A percentile compares a stretch with the other conserved stretches of the same genome.
These are phyloP conservation scores for Hippocampus kuda DNA, from an alignment of 2,797 vertebrate species.

Conservation along the genomic window DNA sequence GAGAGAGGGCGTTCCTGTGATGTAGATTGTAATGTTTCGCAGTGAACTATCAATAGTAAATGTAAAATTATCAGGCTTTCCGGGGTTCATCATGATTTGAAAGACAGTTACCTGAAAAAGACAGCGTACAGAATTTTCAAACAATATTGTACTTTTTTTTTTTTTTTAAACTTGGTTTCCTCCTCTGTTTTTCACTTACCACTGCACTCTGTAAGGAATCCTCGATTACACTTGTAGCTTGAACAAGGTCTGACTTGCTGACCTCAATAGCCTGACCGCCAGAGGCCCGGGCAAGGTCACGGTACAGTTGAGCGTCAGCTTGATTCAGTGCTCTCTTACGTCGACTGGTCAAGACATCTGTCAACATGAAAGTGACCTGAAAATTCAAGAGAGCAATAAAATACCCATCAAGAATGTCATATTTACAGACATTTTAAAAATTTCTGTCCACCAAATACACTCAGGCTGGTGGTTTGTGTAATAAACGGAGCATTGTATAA, in stretches of 20 bases:
- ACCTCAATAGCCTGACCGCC: slow-evolving; percentile 60
- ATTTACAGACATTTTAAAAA: not conserved
- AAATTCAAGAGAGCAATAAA: not conserved
- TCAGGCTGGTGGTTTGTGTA: not conserved
- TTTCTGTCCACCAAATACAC: not conserved
- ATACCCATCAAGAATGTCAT: not conserved
- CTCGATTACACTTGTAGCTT: slow-evolving; percentile 44
- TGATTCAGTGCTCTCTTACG: slow-evolving; percentile 10
- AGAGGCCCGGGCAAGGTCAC: slow-evolving; percentile 50
- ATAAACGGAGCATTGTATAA: too few relatives aligned
- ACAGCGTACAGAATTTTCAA: not conserved
- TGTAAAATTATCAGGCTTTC: slow-evolving; percentile 36
- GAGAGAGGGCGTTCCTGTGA: slow-evolving; percentile 49
- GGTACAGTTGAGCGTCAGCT: slow-evolving; percentile 39
- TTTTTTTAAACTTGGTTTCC: not conserved
- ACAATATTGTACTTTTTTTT: not conserved
- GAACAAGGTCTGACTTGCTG: slow-evolving; percentile 40
- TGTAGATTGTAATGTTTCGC: slow-evolving; percentile 44
- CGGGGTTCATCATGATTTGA: slow-evolving; percentile 40
- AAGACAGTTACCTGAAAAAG: slow-evolving; percentile 58
- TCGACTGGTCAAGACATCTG: slow-evolving; percentile 13
- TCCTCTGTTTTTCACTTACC: slow-evolving; percentile 30
- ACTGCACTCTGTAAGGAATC: slow-evolving; percentile 40
- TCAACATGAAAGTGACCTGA: slow-evolving; percentile 62
- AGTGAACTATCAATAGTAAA: slow-evolving; percentile 54